Conservation (phyloP, 2,113 vertebrate genomes). For the Mesocricetus auratus region DNA sequence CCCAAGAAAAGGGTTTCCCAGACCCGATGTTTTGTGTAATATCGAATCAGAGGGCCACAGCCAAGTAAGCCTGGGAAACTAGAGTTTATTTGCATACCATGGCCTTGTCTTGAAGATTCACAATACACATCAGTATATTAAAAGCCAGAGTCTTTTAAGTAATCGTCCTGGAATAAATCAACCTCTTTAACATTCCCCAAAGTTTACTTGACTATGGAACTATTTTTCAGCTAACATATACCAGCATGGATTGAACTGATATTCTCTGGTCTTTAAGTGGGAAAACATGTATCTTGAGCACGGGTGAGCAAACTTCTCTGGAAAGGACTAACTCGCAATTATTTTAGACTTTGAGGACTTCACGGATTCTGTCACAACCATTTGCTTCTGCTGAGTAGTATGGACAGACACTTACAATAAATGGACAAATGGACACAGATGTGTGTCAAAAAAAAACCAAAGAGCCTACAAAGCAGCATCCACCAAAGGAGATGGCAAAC, state of each 20-base stretch:
- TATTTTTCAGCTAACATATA: constrained; percentile 44
- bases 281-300: constrained; percentile 23
- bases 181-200: constrained; percentile 62
- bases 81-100: constrained; percentile 75
- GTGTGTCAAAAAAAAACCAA: background rate
- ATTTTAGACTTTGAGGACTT: constrained; percentile 35
- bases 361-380: background rate
- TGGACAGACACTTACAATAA: background rate
- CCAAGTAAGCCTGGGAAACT: constrained; percentile 77
- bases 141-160: constrained; percentile 68
- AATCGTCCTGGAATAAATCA: constrained; percentile 73
- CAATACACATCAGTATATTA: constrained; percentile 68
- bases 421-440: background rate
- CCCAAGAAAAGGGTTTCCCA: constrained; percentile 71
- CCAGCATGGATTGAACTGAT: constrained; percentile 18
- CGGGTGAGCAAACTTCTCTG: background rate
- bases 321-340: constrained; percentile 7
- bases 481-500: constrained; percentile 1
- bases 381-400: background rate
- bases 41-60: background rate
- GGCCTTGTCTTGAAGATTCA: constrained; percentile 75
- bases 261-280: constrained; percentile 33
- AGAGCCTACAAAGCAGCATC: background rate
- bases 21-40: constrained; percentile 70
- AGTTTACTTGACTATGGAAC: constrained; percentile 39